Conservation (phyloP, 92 coral and sea anemone genomes). For the Blastomussa wellsi region DNA sequence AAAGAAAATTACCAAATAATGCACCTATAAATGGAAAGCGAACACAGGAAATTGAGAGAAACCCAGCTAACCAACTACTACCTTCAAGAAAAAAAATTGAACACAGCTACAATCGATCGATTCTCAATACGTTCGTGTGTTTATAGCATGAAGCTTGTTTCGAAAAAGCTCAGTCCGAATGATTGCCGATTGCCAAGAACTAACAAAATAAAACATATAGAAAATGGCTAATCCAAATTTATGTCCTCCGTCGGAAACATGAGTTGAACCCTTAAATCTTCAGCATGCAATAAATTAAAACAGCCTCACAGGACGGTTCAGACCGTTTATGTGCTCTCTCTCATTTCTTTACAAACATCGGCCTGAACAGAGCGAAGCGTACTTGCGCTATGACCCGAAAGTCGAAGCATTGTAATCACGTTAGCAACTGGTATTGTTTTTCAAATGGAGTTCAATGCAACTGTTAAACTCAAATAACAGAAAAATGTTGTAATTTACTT, state of each 20-base stretch:
- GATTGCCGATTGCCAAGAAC: neutral
- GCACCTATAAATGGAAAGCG: neutral
- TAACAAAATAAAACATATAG: neutral
- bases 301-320: neutral
- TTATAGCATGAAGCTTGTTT: conserved; percentile 10
- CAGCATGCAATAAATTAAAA: neutral
- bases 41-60: neutral
- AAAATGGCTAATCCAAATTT: neutral
- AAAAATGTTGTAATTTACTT: conserved; percentile 7
- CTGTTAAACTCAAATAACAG: neutral
- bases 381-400: conserved; percentile 19
- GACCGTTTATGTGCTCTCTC: neutral
- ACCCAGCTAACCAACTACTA: neutral
- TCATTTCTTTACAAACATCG: conserved; percentile 14
- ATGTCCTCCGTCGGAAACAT: neutral
- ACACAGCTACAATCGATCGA: conserved; percentile 13
- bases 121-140: conserved; percentile 5
- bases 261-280: neutral
- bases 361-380: conserved; percentile 5
- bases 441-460: neutral
- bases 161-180: conserved; percentile 11
- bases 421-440: conserved; percentile 13
- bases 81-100: conserved; percentile 11
- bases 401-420: conserved; percentile 12
- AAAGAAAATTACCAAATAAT: neutral